phyloP scores from a whole-genome alignment of 2,888 invertebrate genomes.

The Polymixis flavicincta region DNA sequence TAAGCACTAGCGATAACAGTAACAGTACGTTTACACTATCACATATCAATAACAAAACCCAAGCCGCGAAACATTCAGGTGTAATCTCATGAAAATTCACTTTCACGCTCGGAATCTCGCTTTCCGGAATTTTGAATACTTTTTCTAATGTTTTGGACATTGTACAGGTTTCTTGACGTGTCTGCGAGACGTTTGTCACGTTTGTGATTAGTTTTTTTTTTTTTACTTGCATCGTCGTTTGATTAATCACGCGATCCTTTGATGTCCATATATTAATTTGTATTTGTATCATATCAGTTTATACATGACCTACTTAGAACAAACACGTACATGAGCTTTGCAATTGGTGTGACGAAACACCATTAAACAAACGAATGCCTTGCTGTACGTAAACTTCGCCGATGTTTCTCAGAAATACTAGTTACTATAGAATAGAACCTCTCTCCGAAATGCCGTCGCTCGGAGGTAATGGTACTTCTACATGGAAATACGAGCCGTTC shows the following conservation, averaged over 20 bases:
- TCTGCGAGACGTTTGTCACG: constrained; percentile 53
- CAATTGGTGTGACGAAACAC: neutral
- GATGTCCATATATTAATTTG: constrained; percentile 47
- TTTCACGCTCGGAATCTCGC: constrained; percentile 57
- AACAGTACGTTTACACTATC: constrained; percentile 24
- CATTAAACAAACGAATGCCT: neutral
- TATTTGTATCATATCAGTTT: no score
- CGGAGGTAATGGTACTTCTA: neutral
- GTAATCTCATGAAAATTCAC: constrained; percentile 65
- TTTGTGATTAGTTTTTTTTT: constrained; percentile 56
- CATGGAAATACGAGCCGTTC: neutral
- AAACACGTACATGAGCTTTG: neutral
- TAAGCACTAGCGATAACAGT: neutral
- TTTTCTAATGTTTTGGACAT: constrained; percentile 63
- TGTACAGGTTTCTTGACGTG: constrained; percentile 62
- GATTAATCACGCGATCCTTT: constrained; percentile 64
- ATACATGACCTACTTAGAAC: neutral
- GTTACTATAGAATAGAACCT: neutral
- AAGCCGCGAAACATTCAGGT: constrained; percentile 56
- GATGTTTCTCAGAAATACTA: neutral
- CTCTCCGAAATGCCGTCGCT: neutral
- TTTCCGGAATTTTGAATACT: constrained; percentile 65
- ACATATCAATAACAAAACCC: constrained; percentile 28
- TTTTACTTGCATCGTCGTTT: constrained; percentile 36
- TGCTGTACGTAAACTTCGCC: neutral